These are phyloP conservation scores for Callinectes sapidus DNA, from an alignment of 2,888 invertebrate species.

Conservation along the genomic window DNA sequence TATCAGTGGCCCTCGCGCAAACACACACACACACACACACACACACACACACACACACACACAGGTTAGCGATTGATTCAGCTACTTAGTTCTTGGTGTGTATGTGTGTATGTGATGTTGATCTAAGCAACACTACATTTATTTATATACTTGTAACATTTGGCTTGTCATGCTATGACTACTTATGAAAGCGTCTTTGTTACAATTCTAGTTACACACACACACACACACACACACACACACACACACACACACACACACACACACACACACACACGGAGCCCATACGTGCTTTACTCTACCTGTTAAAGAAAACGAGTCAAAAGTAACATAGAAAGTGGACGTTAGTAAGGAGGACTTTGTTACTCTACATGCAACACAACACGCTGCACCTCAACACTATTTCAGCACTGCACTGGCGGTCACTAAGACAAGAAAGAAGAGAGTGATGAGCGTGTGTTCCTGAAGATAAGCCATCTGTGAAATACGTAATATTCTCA, in stretches of 20 bases:
- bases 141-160: neutral
- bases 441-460: neutral
- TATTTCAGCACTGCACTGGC: neutral
- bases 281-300: neutral
- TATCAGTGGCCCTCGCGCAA: neutral
- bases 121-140: neutral
- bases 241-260: neutral
- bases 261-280: neutral
- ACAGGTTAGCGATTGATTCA: neutral
- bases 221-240: neutral
- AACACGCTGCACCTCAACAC: neutral
- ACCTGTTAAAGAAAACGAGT: neutral
- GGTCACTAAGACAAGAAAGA: neutral
- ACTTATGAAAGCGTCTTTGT: too few relatives aligned
- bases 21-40: constrained; percentile 10
- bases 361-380: neutral
- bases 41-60: constrained; percentile 5
- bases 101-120: neutral
- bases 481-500: too few relatives aligned
- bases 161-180: too few relatives aligned
- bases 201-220: neutral
- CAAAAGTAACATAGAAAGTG: neutral
- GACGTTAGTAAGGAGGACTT: neutral
- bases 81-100: too few relatives aligned
- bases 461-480: neutral